These are phyloP conservation scores for Pristionchus mayeri DNA, from an alignment of 2,888 invertebrate genomes.

Conservation along the genomic window DNA sequence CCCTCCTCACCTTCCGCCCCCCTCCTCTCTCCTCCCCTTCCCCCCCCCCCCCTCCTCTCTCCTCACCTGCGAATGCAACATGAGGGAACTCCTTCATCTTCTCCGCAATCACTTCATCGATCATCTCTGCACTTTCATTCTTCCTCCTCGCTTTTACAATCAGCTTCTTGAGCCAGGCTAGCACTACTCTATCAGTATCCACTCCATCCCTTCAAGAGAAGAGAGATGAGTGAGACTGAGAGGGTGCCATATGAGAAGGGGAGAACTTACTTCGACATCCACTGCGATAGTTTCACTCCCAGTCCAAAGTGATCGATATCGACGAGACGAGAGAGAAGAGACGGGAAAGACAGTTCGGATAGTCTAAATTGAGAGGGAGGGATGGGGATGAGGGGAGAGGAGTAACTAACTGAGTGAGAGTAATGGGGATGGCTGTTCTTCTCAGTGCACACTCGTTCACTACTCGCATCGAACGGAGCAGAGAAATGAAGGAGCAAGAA, in stretches of 20 bases:
- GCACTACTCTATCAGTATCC: slow-evolving; percentile 58
- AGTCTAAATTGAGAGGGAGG: neutral
- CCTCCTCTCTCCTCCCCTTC: neutral
- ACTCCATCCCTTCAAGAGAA: neutral
- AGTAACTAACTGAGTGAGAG: slow-evolving; percentile 55
- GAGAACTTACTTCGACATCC: slow-evolving; percentile 58
- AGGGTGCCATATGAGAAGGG: no score
- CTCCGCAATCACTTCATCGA: slow-evolving; percentile 60
- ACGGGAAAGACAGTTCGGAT: slow-evolving; percentile 23
- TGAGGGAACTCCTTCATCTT: slow-evolving; percentile 62
- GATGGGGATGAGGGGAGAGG: no score
- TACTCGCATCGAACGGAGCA: slow-evolving; percentile 58
- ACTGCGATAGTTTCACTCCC: slow-evolving; percentile 59
- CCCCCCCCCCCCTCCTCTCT: neutral
- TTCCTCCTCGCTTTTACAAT: slow-evolving; percentile 2
- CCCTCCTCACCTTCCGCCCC: neutral
- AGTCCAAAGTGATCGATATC: slow-evolving; percentile 60
- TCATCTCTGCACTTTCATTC: slow-evolving; percentile 50
- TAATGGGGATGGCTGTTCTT: slow-evolving; percentile 61
- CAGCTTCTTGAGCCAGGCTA: slow-evolving; percentile 61
- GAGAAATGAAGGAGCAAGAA: slow-evolving; percentile 56
- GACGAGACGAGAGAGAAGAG: slow-evolving; percentile 54
- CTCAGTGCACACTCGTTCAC: slow-evolving; percentile 58
- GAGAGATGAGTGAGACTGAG: neutral
- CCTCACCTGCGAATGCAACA: slow-evolving; percentile 62